Conservation (phyloP, 2,797 vertebrate genomes). For the Enteromius paludinosus region DNA sequence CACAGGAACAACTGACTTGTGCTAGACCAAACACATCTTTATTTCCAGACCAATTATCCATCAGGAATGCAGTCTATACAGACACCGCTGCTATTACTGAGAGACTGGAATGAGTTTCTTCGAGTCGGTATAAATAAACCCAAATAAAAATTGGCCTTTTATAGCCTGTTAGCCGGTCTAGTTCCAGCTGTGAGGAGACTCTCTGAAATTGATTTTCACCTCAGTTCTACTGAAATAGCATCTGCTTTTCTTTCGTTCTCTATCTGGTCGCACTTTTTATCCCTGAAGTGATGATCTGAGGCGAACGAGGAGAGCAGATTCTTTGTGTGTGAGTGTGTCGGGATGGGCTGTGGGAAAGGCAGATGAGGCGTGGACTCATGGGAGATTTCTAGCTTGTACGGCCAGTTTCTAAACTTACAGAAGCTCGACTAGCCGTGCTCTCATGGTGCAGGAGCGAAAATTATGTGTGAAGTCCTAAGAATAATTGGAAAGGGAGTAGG, state of each 20-base stretch:
- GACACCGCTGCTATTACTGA: conserved; percentile 20
- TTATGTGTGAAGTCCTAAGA: conserved; percentile 30
- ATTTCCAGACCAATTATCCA: conserved; percentile 57
- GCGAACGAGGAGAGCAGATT: neutral
- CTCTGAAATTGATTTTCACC: conserved; percentile 25
- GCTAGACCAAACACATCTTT: conserved; percentile 63
- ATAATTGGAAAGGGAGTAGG: conserved; percentile 3
- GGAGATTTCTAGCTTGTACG: conserved; percentile 48
- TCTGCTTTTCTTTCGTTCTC: conserved; percentile 1
- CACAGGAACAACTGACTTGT: conserved; percentile 50
- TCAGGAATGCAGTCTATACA: conserved; percentile 54
- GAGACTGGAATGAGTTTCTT: conserved; percentile 29
- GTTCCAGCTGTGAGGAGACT: neutral
- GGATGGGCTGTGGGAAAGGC: conserved; percentile 55
- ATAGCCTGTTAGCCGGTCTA: neutral
- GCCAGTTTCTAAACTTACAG: conserved; percentile 54
- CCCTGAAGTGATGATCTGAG: conserved; percentile 20
- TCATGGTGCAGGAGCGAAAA: conserved; percentile 37
- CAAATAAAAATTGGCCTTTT: conserved; percentile 11
- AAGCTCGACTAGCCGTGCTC: conserved; percentile 17
- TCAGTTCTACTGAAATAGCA: neutral
- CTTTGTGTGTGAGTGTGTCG: conserved; percentile 18
- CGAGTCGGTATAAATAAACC: conserved; percentile 3
- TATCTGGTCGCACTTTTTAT: conserved; percentile 20
- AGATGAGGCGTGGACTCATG: conserved; percentile 47